Evolutionary conservation across 2,888 invertebrate species (phyloP), one percentile per base, ranked within the genome.

Genomic region (Erebia ligea): DNA sequence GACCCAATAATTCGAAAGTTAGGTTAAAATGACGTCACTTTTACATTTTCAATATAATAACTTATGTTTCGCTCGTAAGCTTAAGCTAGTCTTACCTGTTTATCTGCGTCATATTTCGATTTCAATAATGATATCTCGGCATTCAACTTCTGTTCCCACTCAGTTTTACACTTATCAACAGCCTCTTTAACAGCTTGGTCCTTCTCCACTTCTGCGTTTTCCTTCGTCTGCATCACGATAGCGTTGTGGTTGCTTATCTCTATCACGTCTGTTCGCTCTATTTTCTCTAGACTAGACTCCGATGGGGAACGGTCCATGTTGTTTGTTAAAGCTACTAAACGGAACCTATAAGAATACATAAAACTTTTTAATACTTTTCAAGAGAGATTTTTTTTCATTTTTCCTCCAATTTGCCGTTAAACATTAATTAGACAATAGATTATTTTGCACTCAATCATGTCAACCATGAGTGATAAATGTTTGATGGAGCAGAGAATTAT

Each of bases 271-370:
- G 94, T 93, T 4, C 95, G 94, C 86, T 96, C 96, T 21, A 96
- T 95, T 86, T 96, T 96, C 81, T 97, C 97, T 6, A 97, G 89
- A 82, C 96, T 97, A 2, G 95, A 95, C 77, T 97, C 97, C 8
- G 97, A 97, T 0, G 97, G 96, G 69, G 96, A 96, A 54, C 96
- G 93, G 78, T 97, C 96, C 95, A 96, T 96, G 62, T 95, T 95
- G 64, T 95, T 95, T 11, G 95, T 95, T 72, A 95, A 90, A 0
- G 97, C 95, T 94, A 97, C 96, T 72, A 97, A 89, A 74, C 96
- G 95, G 86, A 96, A 96, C 77, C 96, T 95, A 70, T 45, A 56
- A 67, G 34, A 67, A 48, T 56, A 48, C 1, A 62, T n/a, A 61
- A 50, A 17, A 10, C 8, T 17, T 10, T 13, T 45, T 13, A 45